Base-by-base conservation (phyloP, 1,140 invertebrate species). In the Diabrotica undecimpunctata region DNA sequence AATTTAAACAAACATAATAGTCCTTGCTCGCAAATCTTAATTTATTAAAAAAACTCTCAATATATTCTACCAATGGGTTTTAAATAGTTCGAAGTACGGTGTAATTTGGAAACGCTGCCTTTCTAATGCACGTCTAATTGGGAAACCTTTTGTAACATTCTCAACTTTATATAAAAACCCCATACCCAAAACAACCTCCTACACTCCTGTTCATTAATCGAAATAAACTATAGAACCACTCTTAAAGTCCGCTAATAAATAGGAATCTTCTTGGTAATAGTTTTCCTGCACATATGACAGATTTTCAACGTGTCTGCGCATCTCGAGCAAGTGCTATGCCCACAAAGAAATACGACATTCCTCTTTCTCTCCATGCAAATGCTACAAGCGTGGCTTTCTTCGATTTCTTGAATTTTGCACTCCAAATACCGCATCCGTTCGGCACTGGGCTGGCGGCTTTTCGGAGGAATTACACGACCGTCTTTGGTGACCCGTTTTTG, bases 281-380 rank as follows among this genome's bases (percentile, higher is more conserved):
- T 87, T 80, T 93, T 91, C 41, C 94, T 85, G 81, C 94, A 96
- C 92, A 96, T 96, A 80, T 96, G 94, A 82, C 94, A 96, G 7
- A 86, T 91, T 74, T 86, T 87, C 2, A 96, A 79, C 2, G 92
- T 90, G 61, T 90, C 86, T 0, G 92, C 88, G 75, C 94, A 96
- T 57, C 87, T 85, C 38, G 88, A 86, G 81, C 94, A 96, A 6
- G 93, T 90, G 12, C 89, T 88, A 74, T 96, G 94, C 7, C 94
- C 94, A 78, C 94, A 96, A 0, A 95, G 80, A 76, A 96, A 96
- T 0, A 90, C 93, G 7, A 94, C 88, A 74, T 93, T 92, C 41
- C 90, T 80, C 66, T 87, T 84, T 12, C 91, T 80, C 82, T 88
- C 90, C 88, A 87, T 93, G 78, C 90, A 92, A 65, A 92, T 91